Conservation (phyloP, 2,797 vertebrate genomes). For the Syngnathus acus region DNA sequence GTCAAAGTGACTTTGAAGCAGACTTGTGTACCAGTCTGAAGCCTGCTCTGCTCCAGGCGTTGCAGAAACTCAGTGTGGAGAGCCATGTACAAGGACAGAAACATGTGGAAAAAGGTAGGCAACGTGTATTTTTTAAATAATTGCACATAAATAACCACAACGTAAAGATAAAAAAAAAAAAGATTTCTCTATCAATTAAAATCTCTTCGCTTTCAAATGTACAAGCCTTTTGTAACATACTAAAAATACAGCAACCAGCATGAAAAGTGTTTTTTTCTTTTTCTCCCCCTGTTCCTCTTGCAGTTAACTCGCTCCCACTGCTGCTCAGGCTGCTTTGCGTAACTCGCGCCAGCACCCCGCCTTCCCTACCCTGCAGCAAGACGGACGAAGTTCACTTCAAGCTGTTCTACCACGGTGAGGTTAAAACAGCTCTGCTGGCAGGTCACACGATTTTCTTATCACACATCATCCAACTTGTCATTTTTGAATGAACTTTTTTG, state of each 20-base stretch:
- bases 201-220: too few species aligned
- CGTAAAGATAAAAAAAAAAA: too few species aligned
- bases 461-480: not conserved
- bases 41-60: slow-evolving; percentile 74
- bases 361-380: slow-evolving; percentile 50
- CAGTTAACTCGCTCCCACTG: slow-evolving; percentile 56
- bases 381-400: slow-evolving; percentile 83
- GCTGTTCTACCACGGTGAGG: slow-evolving; percentile 85
- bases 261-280: not conserved
- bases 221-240: too few species aligned
- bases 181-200: not conserved
- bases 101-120: slow-evolving; percentile 29
- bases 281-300: slow-evolving; percentile 17
- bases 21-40: slow-evolving; percentile 69
- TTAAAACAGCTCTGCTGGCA: slow-evolving; percentile 10
- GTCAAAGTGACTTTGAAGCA: slow-evolving; percentile 50
- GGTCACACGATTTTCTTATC: not conserved
- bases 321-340: slow-evolving; percentile 80
- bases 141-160: too few species aligned
- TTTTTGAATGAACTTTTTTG: slow-evolving; percentile 15
- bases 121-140: not conserved
- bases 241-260: not conserved
- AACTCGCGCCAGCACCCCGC: slow-evolving; percentile 66
- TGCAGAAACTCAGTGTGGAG: slow-evolving; percentile 68
- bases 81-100: slow-evolving; percentile 21